Conservation (phyloP, 2,888 invertebrate genomes). For the Mythimna vitellina region DNA sequence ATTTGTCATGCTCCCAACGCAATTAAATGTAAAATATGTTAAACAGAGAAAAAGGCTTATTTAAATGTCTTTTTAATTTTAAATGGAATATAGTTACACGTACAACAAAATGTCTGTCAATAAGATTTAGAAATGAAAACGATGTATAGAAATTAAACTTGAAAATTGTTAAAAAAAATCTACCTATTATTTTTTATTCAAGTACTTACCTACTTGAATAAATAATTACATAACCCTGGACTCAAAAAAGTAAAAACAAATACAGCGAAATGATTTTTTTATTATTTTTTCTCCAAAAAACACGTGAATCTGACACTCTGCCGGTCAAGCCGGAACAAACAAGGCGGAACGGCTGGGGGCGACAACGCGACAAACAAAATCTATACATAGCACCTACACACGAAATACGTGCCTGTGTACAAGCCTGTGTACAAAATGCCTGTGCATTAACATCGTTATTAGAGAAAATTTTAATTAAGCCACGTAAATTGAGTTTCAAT, state of each 20-base stretch:
- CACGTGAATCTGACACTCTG: conserved; percentile 55
- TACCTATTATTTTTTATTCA: too few species aligned
- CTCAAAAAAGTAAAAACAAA: neutral
- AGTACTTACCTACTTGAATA: neutral
- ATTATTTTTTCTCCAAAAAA: conserved; percentile 38
- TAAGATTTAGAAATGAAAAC: too few species aligned
- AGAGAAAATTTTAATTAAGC: conserved; percentile 64
- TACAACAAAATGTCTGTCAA: too few species aligned
- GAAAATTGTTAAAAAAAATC: neutral
- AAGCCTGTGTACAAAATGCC: conserved; percentile 49
- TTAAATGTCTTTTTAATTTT: too few species aligned
- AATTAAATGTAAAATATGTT: too few species aligned
- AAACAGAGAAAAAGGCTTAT: too few species aligned
- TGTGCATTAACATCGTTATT: conserved; percentile 60
- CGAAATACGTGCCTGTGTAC: conserved; percentile 33
- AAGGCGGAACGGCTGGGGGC: conserved; percentile 59
- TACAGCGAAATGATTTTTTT: neutral
- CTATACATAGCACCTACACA: conserved; percentile 33
- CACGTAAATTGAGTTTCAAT: conserved; percentile 60
- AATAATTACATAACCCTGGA: neutral
- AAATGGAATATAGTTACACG: too few species aligned
- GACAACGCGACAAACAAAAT: conserved; percentile 65
- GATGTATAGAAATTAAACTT: neutral
- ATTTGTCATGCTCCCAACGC: too few species aligned
- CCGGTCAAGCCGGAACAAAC: conserved; percentile 66